Percentiles rank a stretch among this genome's conserved stretches.
phyloP scores from a whole-genome alignment of 2,888 invertebrate species.

The Leptogaster cylindrica region DNA sequence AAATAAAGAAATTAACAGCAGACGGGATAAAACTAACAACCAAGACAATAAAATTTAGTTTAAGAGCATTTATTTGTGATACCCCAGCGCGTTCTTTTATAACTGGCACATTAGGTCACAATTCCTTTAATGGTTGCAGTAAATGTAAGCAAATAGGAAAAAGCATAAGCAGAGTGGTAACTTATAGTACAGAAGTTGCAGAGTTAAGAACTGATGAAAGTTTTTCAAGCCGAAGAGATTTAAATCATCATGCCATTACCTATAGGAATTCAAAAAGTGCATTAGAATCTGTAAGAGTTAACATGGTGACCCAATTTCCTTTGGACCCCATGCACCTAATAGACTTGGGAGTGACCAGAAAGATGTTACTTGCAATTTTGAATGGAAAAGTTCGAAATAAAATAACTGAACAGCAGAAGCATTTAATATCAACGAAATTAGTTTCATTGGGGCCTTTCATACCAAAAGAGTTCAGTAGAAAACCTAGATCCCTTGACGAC shows the following conservation, averaged over 20 bases:
- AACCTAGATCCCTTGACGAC: conserved; percentile 43
- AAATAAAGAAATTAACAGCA: neutral
- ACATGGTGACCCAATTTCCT: conserved; percentile 13
- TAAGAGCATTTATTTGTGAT: conserved; percentile 32
- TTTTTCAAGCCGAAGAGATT: conserved; percentile 26
- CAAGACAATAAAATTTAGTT: conserved; percentile 1
- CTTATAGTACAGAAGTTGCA: conserved; percentile 12
- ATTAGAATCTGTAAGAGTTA: conserved; percentile 20
- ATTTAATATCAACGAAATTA: neutral
- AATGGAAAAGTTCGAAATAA: neutral
- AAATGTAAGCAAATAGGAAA: conserved; percentile 36
- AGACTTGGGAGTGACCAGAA: conserved; percentile 17
- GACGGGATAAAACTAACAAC: neutral
- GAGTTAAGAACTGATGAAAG: conserved; percentile 32
- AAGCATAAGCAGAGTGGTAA: conserved; percentile 29
- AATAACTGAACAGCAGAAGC: neutral
- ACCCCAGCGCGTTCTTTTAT: conserved; percentile 18
- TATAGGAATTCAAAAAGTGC: neutral
- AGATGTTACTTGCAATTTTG: neutral
- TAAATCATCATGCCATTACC: conserved; percentile 19
- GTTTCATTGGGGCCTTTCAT: conserved; percentile 6
- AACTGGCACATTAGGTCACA: conserved; percentile 25
- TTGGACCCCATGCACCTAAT: conserved; percentile 18
- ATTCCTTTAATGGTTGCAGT: conserved; percentile 27
- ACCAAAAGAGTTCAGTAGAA: conserved; percentile 43